Conservation (phyloP, 2,113 vertebrate species). For the Hypanus sabinus region DNA sequence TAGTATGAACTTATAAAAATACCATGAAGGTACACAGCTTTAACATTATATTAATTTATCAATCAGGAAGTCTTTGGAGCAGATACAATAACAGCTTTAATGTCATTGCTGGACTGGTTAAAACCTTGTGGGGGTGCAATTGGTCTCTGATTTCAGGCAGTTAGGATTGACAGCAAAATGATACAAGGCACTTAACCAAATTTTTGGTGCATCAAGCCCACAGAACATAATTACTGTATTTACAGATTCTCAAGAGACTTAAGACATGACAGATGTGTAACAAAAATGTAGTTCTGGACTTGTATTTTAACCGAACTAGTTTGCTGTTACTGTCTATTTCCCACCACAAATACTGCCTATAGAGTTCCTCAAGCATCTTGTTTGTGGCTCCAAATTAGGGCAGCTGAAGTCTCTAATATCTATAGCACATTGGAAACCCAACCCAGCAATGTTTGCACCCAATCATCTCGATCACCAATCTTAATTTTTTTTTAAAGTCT, state of each 20-base stretch:
- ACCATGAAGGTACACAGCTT: neutral
- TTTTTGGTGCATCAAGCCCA: neutral
- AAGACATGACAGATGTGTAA: neutral
- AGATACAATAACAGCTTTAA: neutral
- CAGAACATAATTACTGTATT: neutral
- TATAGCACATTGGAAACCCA: no score
- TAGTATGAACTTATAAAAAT: neutral
- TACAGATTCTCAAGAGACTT: neutral
- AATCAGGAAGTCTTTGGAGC: neutral
- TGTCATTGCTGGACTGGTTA: neutral
- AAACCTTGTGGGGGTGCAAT: neutral
- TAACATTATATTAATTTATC: neutral
- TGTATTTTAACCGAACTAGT: no score
- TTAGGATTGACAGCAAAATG: neutral
- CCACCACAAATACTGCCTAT: no score
- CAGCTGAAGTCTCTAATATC: no score
- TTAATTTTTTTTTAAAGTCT: no score
- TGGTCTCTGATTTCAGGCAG: neutral
- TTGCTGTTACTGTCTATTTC: no score
- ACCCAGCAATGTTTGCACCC: no score
- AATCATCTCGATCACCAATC: no score
- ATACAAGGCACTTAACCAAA: neutral
- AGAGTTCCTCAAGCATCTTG: no score
- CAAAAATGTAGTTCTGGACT: neutral
- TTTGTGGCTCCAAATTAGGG: no score